These are phyloP conservation scores for Mylabris sibirica DNA, from an alignment of 2,888 invertebrate species.

Conservation along the genomic window DNA sequence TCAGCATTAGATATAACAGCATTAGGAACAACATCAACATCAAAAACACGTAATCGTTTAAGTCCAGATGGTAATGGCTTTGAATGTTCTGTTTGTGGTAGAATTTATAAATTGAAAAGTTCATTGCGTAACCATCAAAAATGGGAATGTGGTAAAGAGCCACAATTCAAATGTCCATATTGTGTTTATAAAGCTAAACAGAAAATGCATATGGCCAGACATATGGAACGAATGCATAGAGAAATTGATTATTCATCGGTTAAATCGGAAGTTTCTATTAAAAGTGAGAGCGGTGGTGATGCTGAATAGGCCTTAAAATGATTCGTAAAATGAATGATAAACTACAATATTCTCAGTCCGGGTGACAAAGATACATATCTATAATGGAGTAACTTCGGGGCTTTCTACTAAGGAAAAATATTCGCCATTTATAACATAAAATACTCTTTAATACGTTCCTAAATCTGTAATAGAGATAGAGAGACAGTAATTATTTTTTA, in stretches of 20 bases:
- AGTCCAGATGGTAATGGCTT: slow-evolving; percentile 62
- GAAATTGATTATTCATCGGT: slow-evolving; percentile 58
- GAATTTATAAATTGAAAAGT: slow-evolving; percentile 86
- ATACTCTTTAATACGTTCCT: slow-evolving; percentile 37
- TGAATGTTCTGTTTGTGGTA: slow-evolving; percentile 82
- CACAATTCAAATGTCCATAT: slow-evolving; percentile 70
- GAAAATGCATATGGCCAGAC: slow-evolving; percentile 84
- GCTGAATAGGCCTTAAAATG: slow-evolving; percentile 16
- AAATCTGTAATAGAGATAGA: slow-evolving; percentile 25
- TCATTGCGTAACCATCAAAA: slow-evolving; percentile 71
- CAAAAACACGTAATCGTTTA: slow-evolving; percentile 37
- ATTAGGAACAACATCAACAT: slow-evolving; percentile 14
- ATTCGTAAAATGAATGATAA: neutral
- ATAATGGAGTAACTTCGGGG: slow-evolving; percentile 8
- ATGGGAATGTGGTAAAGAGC: slow-evolving; percentile 49
- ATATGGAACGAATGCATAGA: slow-evolving; percentile 84
- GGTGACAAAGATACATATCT: slow-evolving; percentile 1
- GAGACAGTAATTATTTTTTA: slow-evolving; percentile 22
- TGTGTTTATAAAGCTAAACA: slow-evolving; percentile 86
- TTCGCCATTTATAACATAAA: slow-evolving; percentile 31
- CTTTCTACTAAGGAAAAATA: slow-evolving; percentile 16
- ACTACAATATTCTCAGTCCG: neutral
- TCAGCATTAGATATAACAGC: slow-evolving; percentile 41
- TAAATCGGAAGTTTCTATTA: slow-evolving; percentile 52
- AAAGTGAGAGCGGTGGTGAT: slow-evolving; percentile 45